Evolutionary conservation across 2,888 invertebrate species (phyloP).

Genomic region (Listrodromus nycthemerus): DNA sequence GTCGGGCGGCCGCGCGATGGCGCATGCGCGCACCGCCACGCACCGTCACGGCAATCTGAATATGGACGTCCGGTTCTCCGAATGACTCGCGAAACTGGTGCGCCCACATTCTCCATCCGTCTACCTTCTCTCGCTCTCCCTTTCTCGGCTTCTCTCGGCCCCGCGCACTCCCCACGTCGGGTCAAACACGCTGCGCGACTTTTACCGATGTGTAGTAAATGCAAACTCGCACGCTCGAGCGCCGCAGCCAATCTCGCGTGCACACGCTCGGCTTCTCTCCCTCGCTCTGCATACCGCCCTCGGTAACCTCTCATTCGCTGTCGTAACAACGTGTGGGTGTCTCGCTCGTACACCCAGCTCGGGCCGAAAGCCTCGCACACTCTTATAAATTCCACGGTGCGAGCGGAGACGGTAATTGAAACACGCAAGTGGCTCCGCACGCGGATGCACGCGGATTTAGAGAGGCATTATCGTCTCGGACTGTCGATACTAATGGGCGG

Average conservation of each 20-base stretch:
- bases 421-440: neutral
- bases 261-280: constrained; percentile 41
- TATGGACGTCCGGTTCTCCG: constrained; percentile 71
- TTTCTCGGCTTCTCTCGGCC: neutral
- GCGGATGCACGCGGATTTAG: neutral
- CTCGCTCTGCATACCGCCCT: neutral
- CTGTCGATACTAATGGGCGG: neutral
- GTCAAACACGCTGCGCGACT: constrained; percentile 20
- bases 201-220: constrained; percentile 63
- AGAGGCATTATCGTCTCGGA: neutral
- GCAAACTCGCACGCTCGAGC: constrained; percentile 59
- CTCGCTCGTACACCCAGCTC: constrained; percentile 9
- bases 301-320: constrained; percentile 25
- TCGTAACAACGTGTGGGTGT: constrained; percentile 58
- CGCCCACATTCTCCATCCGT: constrained; percentile 77
- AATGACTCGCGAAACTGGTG: constrained; percentile 79
- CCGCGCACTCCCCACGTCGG: neutral
- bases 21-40: constrained; percentile 40
- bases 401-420: neutral
- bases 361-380: constrained; percentile 5
- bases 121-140: constrained; percentile 21
- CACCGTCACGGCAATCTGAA: constrained; percentile 70
- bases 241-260: constrained; percentile 42
- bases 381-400: constrained; percentile 1
- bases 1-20: constrained; percentile 31